These are phyloP conservation scores for Nomada ferruginata DNA, from an alignment of 2,888 invertebrate species.

Conservation along the genomic window DNA sequence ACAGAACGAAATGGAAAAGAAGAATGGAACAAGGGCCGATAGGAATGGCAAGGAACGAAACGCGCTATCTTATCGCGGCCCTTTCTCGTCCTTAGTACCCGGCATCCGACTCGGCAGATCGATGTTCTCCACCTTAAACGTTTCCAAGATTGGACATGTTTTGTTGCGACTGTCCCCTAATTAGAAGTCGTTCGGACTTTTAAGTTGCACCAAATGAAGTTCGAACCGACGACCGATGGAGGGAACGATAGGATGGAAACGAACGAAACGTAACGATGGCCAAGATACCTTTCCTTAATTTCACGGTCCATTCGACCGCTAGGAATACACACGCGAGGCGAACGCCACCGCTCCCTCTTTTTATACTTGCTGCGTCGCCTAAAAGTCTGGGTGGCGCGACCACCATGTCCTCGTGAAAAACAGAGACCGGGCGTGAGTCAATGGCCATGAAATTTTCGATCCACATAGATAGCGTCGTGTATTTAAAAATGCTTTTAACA, in stretches of 20 bases:
- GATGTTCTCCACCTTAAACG: constrained; percentile 76
- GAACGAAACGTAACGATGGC: constrained; percentile 60
- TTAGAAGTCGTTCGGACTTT: constrained; percentile 81
- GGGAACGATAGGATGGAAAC: constrained; percentile 58
- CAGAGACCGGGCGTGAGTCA: constrained; percentile 44
- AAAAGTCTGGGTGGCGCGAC: constrained; percentile 32
- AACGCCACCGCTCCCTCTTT: constrained; percentile 25
- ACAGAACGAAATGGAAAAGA: constrained; percentile 2
- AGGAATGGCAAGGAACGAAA: constrained; percentile 16
- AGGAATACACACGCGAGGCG: constrained; percentile 31
- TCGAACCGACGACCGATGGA: constrained; percentile 64
- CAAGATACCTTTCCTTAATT: constrained; percentile 61
- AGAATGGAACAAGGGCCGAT: neutral
- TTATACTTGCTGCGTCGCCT: neutral
- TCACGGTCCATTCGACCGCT: constrained; percentile 53
- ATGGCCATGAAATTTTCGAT: constrained; percentile 71
- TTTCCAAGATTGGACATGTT: constrained; percentile 80
- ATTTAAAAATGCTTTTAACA: constrained; percentile 82
- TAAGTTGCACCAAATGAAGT: constrained; percentile 74
- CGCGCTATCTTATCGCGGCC: constrained; percentile 36
- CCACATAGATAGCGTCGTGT: constrained; percentile 78
- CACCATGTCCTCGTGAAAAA: constrained; percentile 19
- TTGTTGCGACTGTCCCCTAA: constrained; percentile 82
- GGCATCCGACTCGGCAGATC: constrained; percentile 56
- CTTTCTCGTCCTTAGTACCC: constrained; percentile 28